Evolutionary conservation across 2,888 invertebrate genomes (phyloP).

Genomic region (Amiota minor): DNA sequence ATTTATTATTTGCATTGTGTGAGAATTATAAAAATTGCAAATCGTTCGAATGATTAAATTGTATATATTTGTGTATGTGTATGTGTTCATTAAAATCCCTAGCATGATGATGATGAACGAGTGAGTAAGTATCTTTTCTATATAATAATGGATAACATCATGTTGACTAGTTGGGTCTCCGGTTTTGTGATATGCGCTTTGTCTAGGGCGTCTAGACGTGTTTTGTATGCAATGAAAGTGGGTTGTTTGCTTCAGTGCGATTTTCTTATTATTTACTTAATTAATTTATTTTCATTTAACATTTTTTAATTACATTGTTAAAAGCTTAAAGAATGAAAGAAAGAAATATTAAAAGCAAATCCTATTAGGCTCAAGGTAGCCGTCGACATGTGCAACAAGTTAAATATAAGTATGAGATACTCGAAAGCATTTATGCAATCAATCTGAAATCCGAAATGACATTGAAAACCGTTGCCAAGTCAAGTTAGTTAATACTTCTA

Average conservation of each 20-base stretch:
- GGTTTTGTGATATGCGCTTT: conserved; percentile 12
- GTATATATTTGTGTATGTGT: neutral
- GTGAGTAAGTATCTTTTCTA: too few relatives aligned
- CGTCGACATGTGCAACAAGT: neutral
- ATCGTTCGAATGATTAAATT: neutral
- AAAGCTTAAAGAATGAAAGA: neutral
- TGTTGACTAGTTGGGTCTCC: neutral
- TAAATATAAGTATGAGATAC: neutral
- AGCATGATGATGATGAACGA: too few relatives aligned
- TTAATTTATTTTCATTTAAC: conserved; percentile 10
- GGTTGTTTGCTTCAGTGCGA: neutral
- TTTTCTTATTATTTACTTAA: neutral
- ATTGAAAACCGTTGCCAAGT: neutral
- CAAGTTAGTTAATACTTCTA: too few relatives aligned
- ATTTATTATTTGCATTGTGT: conserved; percentile 17
- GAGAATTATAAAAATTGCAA: conserved; percentile 12
- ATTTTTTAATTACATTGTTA: neutral
- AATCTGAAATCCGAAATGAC: neutral
- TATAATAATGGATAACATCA: too few relatives aligned
- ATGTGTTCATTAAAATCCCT: neutral
- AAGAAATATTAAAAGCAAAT: neutral
- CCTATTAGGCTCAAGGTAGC: conserved; percentile 19
- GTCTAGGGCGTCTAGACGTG: conserved; percentile 1
- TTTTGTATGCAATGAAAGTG: neutral
- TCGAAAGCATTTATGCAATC: neutral